phyloP scores from a whole-genome alignment of 2,888 invertebrate genomes.

The Amiota minor region DNA sequence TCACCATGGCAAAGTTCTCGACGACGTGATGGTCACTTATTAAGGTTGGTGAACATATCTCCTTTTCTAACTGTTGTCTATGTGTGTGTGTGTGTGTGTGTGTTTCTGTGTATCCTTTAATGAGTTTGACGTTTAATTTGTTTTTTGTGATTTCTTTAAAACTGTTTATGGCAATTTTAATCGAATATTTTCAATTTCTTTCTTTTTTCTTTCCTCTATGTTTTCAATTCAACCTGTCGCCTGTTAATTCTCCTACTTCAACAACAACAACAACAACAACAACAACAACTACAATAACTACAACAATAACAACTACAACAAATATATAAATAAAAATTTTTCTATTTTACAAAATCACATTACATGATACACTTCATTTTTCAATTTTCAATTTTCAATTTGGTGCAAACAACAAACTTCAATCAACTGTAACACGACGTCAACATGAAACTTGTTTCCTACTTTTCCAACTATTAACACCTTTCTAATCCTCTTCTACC shows the following conservation, averaged over 20 bases:
- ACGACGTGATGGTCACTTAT: conserved; percentile 88
- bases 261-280: conserved; percentile 29
- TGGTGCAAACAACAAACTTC: conserved; percentile 32
- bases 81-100: background rate
- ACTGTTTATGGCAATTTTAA: conserved; percentile 32
- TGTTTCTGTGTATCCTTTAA: conserved; percentile 11
- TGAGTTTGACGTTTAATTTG: conserved; percentile 13
- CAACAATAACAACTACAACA: conserved; percentile 34
- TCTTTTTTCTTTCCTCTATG: conserved; percentile 35
- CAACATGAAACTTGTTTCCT: conserved; percentile 11
- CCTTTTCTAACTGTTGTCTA: background rate
- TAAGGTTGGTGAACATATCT: conserved; percentile 81
- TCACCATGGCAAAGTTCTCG: conserved; percentile 95
- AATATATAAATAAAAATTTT: too few species aligned
- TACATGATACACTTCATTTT: too few species aligned
- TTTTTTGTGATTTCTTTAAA: conserved; percentile 24
- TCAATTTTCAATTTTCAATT: background rate
- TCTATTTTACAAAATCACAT: too few species aligned
- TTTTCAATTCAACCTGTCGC: conserved; percentile 45
- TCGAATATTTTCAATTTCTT: conserved; percentile 10
- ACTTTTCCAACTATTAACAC: too few species aligned
- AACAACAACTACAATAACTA: conserved; percentile 42
- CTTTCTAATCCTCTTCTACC: too few species aligned
- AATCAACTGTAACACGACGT: conserved; percentile 43
- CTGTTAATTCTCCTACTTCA: conserved; percentile 47